A percentile compares a stretch with the other conserved stretches of the same genome.
Evolutionary conservation across 2,888 invertebrate genomes (phyloP).

Genomic region (Smittia aterrima): DNA sequence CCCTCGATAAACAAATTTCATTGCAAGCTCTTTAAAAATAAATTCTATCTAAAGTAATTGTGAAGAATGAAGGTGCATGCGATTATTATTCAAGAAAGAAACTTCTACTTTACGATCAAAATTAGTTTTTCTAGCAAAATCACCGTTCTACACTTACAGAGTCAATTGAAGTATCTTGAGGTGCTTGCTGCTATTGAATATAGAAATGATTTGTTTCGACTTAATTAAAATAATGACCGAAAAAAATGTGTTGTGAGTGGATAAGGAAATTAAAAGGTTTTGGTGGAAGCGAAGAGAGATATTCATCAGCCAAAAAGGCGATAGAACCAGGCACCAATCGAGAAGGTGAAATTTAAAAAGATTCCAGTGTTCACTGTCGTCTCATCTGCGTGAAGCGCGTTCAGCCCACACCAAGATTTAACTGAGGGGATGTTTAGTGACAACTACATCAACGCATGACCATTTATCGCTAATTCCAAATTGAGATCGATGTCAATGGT

Average conservation of each 20-base stretch:
- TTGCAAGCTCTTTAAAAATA: background rate
- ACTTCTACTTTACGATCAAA: background rate
- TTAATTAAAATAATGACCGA: background rate
- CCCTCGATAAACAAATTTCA: no score
- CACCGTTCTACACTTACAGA: conserved; percentile 38
- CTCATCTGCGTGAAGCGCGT: no score
- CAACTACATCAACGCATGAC: background rate
- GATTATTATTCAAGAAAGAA: background rate
- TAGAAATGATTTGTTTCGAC: background rate
- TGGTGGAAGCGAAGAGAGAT: background rate
- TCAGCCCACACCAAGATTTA: background rate
- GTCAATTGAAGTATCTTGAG: conserved; percentile 41
- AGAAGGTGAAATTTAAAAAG: no score
- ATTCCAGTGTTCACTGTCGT: no score
- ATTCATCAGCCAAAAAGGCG: no score
- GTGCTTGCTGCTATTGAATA: conserved; percentile 36
- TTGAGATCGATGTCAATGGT: no score
- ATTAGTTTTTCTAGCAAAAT: background rate
- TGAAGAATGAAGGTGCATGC: conserved; percentile 19
- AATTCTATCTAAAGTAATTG: conserved; percentile 1
- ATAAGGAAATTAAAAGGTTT: background rate
- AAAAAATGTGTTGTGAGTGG: background rate
- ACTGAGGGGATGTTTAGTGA: background rate
- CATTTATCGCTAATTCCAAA: background rate
- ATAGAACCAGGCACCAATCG: no score